Conservation (phyloP, 2,113 vertebrate genomes). For the Silurus glanis region DNA sequence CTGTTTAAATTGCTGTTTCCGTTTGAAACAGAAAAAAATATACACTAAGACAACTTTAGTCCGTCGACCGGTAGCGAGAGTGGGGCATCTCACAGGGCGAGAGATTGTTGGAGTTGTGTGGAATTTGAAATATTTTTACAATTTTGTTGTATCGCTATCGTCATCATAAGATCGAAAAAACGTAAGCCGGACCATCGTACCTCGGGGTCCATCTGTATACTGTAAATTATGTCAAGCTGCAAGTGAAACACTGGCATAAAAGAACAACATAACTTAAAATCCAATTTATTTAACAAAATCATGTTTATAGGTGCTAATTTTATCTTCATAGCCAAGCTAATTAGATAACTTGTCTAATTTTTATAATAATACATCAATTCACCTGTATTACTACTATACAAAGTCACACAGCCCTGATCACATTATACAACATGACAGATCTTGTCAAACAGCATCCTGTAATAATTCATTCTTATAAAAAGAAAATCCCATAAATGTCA, state of each 20-base stretch:
- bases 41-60: too few relatives aligned
- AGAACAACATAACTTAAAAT: not conserved
- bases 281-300: not conserved
- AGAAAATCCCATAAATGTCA: conserved; percentile 24
- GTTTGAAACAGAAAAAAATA: too few relatives aligned
- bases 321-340: not conserved
- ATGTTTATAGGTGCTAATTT: not conserved
- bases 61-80: too few relatives aligned
- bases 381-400: not conserved
- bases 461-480: not conserved
- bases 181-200: too few relatives aligned
- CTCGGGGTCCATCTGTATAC: too few relatives aligned
- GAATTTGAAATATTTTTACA: too few relatives aligned
- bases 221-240: not conserved
- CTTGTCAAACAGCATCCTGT: not conserved
- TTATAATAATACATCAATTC: not conserved
- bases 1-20: too few relatives aligned
- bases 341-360: not conserved
- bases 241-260: not conserved
- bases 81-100: too few relatives aligned
- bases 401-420: not conserved
- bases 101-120: too few relatives aligned
- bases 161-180: too few relatives aligned
- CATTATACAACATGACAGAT: not conserved
- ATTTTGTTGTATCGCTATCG: too few relatives aligned